Percentiles rank a stretch among this genome's conserved stretches.
Conservation (phyloP, 2,797 vertebrate genomes). For the Periophthalmus magnuspinnatus region DNA sequence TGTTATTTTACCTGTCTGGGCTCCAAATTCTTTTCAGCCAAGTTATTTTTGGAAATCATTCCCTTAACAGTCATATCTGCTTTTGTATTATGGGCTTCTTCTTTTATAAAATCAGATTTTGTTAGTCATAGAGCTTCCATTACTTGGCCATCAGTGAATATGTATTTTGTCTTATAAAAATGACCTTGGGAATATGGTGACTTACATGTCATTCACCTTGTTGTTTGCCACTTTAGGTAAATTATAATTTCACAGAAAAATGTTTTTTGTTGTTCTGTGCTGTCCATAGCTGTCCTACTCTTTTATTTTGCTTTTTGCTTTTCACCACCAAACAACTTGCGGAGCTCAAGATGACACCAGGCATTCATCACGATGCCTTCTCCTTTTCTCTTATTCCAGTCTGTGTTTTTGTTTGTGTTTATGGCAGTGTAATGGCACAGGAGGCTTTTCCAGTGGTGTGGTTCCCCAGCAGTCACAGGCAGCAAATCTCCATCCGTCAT, state of each 20-base stretch:
- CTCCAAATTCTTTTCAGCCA: background rate
- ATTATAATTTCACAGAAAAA: background rate
- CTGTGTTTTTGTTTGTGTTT: constrained; percentile 20
- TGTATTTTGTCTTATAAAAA: too few relatives aligned
- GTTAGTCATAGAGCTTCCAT: too few relatives aligned
- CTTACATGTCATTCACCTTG: background rate
- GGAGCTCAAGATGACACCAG: constrained; percentile 13
- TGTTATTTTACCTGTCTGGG: background rate
- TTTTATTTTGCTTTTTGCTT: constrained; percentile 2
- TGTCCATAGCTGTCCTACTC: background rate
- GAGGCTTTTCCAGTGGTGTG: constrained; percentile 39
- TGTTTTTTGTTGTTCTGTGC: background rate
- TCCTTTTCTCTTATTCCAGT: constrained; percentile 12
- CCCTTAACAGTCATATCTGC: background rate
- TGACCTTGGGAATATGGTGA: background rate
- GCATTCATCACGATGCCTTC: constrained; percentile 23
- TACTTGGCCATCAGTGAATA: too few relatives aligned
- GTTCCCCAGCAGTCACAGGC: constrained; percentile 47
- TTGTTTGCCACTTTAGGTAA: background rate
- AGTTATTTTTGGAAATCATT: background rate
- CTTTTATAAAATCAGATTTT: too few relatives aligned
- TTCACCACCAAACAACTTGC: background rate
- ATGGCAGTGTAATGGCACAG: constrained; percentile 30
- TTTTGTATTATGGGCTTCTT: too few relatives aligned
- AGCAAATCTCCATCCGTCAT: constrained; percentile 74